Percentiles rank a stretch among this genome's conserved stretches.
Evolutionary conservation across 1,140 invertebrate genomes (phyloP).

Genomic region (Drosophila aff.): DNA sequence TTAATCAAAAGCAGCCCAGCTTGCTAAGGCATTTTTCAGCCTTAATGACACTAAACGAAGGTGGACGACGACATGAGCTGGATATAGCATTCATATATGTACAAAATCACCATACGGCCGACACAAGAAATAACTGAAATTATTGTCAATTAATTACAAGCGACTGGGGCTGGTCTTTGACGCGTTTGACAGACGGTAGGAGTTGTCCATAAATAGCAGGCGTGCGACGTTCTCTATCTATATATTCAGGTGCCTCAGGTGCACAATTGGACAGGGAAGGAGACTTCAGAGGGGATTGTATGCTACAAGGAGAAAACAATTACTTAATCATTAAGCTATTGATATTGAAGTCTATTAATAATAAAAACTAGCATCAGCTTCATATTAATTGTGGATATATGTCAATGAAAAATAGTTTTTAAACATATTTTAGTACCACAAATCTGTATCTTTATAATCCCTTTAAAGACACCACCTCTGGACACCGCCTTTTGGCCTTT

Average conservation of each 20-base stretch:
- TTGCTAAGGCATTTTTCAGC: constrained; percentile 68
- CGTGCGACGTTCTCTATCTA: constrained; percentile 50
- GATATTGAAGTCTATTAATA: neutral
- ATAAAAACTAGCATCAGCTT: neutral
- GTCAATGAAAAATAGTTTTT: neutral
- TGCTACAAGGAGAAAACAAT: too few relatives aligned
- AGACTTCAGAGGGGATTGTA: neutral
- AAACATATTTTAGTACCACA: neutral
- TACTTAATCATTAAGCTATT: neutral
- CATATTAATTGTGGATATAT: neutral
- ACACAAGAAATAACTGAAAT: constrained; percentile 77
- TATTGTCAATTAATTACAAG: constrained; percentile 83
- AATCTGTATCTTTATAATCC: neutral
- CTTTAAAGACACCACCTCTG: constrained; percentile 20
- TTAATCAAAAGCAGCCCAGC: constrained; percentile 31
- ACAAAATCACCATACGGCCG: constrained; percentile 37
- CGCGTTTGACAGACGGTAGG: constrained; percentile 81
- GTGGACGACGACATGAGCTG: constrained; percentile 54
- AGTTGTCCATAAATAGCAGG: constrained; percentile 66
- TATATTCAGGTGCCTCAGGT: constrained; percentile 59
- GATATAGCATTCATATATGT: constrained; percentile 23
- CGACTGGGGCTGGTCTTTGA: constrained; percentile 68
- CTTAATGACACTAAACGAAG: constrained; percentile 76
- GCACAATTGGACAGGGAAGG: constrained; percentile 35
- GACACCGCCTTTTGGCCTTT: constrained; percentile 19